A percentile compares a stretch with the other conserved stretches of the same genome.
These are phyloP conservation scores for Pseudomyrmex flavicornis DNA, from an alignment of 1,140 invertebrate species.

Conservation along the genomic window DNA sequence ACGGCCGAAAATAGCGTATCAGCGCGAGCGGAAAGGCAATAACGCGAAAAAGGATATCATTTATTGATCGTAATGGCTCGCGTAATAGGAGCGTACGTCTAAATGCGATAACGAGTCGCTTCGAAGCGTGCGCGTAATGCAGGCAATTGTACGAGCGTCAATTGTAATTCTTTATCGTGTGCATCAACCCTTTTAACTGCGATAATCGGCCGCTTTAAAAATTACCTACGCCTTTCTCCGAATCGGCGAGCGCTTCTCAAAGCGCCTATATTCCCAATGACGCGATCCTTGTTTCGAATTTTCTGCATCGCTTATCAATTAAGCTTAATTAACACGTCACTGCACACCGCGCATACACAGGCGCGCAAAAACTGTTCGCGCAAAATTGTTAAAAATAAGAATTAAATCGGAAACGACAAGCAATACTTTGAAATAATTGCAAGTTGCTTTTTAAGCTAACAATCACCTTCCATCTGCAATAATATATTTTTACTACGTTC, in stretches of 20 bases:
- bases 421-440: not conserved
- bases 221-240: not conserved
- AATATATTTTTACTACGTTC: too few relatives aligned
- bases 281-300: not conserved
- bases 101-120: slow-evolving; percentile 48
- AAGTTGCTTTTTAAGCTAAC: not conserved
- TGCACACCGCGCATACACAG: not conserved
- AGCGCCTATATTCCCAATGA: too few relatives aligned
- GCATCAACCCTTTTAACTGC: slow-evolving; percentile 16
- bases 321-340: not conserved
- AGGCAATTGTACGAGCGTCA: slow-evolving; percentile 20
- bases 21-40: slow-evolving; percentile 43
- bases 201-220: slow-evolving; percentile 26
- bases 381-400: not conserved
- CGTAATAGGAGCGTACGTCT: slow-evolving; percentile 19
- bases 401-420: not conserved
- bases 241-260: not conserved
- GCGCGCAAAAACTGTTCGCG: too few relatives aligned
- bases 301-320: not conserved
- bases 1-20: slow-evolving; percentile 28
- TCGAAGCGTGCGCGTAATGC: slow-evolving; percentile 9
- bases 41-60: slow-evolving; percentile 47
- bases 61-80: slow-evolving; percentile 56
- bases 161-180: slow-evolving; percentile 35
- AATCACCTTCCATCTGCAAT: not conserved